Evolutionary conservation across 2,113 vertebrate genomes (phyloP).

Genomic region (Gopherus flavomarginatus): DNA sequence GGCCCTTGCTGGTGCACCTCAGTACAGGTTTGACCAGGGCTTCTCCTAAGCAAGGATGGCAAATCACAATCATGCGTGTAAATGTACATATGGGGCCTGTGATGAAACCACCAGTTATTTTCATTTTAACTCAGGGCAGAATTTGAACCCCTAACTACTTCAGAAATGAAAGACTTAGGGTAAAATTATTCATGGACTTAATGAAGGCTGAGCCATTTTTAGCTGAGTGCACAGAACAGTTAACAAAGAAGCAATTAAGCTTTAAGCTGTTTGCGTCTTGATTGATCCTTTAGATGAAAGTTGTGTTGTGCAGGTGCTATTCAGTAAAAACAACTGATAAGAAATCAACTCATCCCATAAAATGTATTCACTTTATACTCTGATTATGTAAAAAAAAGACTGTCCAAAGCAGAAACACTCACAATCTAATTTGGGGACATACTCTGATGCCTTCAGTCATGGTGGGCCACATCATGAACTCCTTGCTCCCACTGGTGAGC

Average conservation of each 20-base stretch:
- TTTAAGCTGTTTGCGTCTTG: background rate
- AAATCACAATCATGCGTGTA: background rate
- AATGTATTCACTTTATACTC: background rate
- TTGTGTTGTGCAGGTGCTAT: background rate
- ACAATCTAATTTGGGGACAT: background rate
- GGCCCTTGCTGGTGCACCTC: background rate
- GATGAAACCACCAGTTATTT: background rate
- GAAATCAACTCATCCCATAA: background rate
- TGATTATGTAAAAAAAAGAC: slow-evolving; percentile 6
- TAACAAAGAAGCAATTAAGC: background rate
- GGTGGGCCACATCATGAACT: background rate
- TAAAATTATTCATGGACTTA: background rate
- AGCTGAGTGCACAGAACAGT: background rate
- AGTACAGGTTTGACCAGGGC: background rate
- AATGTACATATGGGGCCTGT: background rate
- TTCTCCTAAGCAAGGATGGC: background rate
- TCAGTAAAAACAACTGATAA: slow-evolving; percentile 1
- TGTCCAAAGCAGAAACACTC: background rate
- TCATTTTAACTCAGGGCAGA: background rate
- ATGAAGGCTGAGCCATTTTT: background rate
- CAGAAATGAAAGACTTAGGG: background rate
- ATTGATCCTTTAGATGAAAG: background rate
- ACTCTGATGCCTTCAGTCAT: background rate
- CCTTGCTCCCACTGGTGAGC: background rate
- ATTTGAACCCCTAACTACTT: background rate